phyloP scores from a whole-genome alignment of 2,113 vertebrate species.

The Eulemur macaco region DNA sequence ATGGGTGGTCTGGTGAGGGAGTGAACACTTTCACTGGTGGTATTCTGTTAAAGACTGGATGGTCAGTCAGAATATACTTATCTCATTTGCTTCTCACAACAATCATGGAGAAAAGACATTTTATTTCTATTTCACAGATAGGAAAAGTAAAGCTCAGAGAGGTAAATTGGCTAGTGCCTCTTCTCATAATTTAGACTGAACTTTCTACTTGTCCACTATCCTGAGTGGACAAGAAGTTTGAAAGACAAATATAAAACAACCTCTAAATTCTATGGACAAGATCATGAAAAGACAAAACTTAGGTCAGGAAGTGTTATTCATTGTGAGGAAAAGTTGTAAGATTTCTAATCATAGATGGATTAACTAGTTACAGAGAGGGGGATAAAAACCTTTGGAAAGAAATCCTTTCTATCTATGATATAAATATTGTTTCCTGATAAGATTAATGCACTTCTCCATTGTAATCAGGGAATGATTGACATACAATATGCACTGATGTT shows the following conservation, averaged over 20 bases:
- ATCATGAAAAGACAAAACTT: neutral
- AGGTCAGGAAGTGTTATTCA: neutral
- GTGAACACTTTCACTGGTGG: neutral
- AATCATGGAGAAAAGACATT: neutral
- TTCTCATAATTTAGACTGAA: neutral
- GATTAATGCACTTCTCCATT: neutral
- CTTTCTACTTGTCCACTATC: neutral
- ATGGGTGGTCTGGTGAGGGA: neutral
- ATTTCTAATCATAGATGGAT: neutral
- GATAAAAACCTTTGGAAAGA: neutral
- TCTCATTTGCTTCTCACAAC: constrained; percentile 9
- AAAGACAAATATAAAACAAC: neutral
- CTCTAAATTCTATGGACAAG: neutral
- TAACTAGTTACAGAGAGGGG: neutral
- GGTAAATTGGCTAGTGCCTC: neutral
- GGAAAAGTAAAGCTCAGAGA: neutral
- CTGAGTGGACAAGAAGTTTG: neutral
- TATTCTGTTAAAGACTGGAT: neutral
- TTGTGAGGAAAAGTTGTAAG: neutral
- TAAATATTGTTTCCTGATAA: neutral
- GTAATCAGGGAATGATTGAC: neutral
- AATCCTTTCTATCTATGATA: neutral
- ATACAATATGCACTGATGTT: neutral
- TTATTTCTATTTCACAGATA: constrained; percentile 21
- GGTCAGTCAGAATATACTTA: neutral